A percentile compares a stretch with the other conserved stretches of the same genome.
These are phyloP conservation scores for Idaea straminata DNA, from an alignment of 2,888 invertebrate genomes.

Conservation along the genomic window DNA sequence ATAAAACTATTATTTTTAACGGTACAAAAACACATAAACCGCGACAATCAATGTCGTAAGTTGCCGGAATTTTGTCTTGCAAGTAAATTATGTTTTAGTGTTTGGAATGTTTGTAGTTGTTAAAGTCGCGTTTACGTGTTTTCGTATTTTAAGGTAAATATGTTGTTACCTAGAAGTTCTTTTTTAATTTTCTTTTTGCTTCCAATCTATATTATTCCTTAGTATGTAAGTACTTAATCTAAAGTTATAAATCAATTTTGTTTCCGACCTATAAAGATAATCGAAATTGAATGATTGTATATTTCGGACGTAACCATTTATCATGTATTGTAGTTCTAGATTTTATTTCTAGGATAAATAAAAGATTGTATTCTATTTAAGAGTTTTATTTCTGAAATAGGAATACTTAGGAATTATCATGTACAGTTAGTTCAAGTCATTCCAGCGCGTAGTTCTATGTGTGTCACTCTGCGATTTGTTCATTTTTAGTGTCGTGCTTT, in stretches of 20 bases:
- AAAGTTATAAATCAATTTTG: slow-evolving; percentile 61
- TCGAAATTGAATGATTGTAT: slow-evolving; percentile 73
- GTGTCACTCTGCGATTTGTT: too few relatives aligned
- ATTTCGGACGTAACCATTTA: slow-evolving; percentile 67
- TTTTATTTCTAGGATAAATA: slow-evolving; percentile 54
- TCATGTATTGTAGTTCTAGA: slow-evolving; percentile 60
- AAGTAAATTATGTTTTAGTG: background rate
- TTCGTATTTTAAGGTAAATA: slow-evolving; percentile 18
- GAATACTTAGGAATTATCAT: slow-evolving; percentile 7
- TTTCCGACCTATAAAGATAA: slow-evolving; percentile 47
- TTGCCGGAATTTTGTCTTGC: background rate
- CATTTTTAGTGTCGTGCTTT: too few relatives aligned
- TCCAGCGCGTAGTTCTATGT: too few relatives aligned
- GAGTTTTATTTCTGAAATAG: slow-evolving; percentile 25
- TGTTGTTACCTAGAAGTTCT: slow-evolving; percentile 38
- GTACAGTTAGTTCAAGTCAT: background rate
- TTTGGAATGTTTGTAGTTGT: background rate
- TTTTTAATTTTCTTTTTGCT: slow-evolving; percentile 54
- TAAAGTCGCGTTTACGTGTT: background rate
- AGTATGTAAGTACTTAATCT: slow-evolving; percentile 60
- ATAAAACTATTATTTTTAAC: background rate
- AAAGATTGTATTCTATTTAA: slow-evolving; percentile 42
- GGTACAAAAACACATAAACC: background rate
- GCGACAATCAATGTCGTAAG: background rate
- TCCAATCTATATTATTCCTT: slow-evolving; percentile 59